Conservation (phyloP, 2,113 vertebrate genomes). For the Sphyrna mokarran region DNA sequence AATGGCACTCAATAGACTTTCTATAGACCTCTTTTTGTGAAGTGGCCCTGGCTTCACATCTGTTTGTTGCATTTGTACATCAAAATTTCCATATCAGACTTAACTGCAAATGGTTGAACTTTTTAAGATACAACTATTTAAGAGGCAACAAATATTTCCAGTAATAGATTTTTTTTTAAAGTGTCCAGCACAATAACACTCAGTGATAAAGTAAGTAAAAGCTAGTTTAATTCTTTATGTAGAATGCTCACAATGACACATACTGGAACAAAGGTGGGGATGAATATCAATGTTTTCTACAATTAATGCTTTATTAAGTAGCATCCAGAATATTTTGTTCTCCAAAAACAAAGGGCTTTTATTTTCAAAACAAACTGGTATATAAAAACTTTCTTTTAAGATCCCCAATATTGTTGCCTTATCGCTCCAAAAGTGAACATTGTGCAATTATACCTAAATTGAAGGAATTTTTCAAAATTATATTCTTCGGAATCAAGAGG, state of each 20-base stretch:
- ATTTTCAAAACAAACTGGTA: neutral
- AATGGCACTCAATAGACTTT: slow-evolving; percentile 2
- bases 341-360: neutral
- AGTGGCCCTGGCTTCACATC: neutral
- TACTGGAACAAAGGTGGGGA: neutral
- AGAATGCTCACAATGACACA: neutral
- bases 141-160: slow-evolving; percentile 33
- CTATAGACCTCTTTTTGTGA: neutral
- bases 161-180: slow-evolving; percentile 1
- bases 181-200: neutral
- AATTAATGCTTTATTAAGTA: neutral
- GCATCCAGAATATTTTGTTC: neutral
- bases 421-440: slow-evolving; percentile 22
- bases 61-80: neutral
- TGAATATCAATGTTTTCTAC: neutral
- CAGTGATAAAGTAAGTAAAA: slow-evolving; percentile 16
- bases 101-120: slow-evolving; percentile 8
- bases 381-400: slow-evolving; percentile 10
- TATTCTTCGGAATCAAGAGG: slow-evolving; percentile 27
- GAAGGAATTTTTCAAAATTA: slow-evolving; percentile 33
- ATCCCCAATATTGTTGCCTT: neutral
- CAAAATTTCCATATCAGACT: neutral
- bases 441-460: slow-evolving; percentile 22
- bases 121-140: neutral
- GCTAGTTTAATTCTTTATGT: slow-evolving; percentile 1